Percentiles rank a stretch among this genome's conserved stretches.
phyloP scores from a whole-genome alignment of 30 jellyfish, hydroid and myxozoan genomes.

The Euphysa ruthae region DNA sequence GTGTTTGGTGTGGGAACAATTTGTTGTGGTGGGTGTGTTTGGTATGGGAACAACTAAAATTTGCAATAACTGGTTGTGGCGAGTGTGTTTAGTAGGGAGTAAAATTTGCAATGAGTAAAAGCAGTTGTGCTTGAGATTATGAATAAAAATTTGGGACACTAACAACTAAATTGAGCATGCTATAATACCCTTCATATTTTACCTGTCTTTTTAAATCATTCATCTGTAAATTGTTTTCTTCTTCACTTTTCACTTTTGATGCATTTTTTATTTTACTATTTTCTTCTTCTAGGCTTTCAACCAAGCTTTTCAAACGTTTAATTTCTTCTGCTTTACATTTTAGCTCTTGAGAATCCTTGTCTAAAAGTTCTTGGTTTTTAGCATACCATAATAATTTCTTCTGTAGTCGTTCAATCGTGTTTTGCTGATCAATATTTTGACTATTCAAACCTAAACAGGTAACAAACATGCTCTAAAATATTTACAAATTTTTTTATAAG shows the following conservation, averaged over 20 bases:
- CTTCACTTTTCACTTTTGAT: conserved; percentile 3
- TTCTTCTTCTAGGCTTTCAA: conserved; percentile 32
- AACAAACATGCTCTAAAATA: too few species aligned
- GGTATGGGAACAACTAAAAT: too few species aligned
- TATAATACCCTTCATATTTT: too few species aligned
- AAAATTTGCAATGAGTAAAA: too few species aligned
- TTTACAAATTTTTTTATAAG: too few species aligned
- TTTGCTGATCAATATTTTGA: neutral
- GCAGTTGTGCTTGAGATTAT: too few species aligned
- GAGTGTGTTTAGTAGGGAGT: too few species aligned
- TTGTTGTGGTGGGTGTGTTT: too few species aligned
- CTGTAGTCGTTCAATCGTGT: conserved; percentile 11
- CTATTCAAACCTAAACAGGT: neutral
- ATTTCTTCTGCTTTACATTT: conserved; percentile 18
- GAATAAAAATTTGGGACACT: neutral
- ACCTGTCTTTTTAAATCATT: conserved; percentile 57
- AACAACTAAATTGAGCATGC: too few species aligned
- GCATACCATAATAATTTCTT: conserved; percentile 26
- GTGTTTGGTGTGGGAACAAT: too few species aligned
- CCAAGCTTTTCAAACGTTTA: conserved; percentile 10
- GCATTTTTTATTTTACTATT: conserved; percentile 9
- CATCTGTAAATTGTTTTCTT: conserved; percentile 11
- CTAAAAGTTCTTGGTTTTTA: conserved; percentile 35
- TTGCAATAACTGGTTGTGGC: too few species aligned
- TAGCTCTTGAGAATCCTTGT: neutral